These are phyloP conservation scores for Calameuta pallipes DNA, from an alignment of 2,888 invertebrate genomes.

Conservation along the genomic window DNA sequence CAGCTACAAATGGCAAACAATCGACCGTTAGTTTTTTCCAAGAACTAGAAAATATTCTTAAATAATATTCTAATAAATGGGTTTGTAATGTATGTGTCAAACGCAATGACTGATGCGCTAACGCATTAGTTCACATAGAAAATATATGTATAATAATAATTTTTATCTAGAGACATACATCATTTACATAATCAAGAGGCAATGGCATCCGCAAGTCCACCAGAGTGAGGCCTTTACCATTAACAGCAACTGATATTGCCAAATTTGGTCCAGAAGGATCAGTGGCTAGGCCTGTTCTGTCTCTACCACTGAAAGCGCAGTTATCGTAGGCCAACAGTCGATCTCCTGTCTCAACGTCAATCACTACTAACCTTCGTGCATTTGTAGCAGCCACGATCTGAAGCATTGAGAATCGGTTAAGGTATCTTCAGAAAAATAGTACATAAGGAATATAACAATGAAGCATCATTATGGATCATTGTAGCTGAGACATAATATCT, in stretches of 20 bases:
- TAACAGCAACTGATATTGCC: constrained; percentile 67
- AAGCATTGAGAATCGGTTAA: background rate
- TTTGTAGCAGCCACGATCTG: constrained; percentile 67
- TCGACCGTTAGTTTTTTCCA: background rate
- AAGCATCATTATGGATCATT: background rate
- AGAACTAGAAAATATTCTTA: background rate
- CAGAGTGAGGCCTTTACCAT: constrained; percentile 67
- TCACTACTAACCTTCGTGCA: constrained; percentile 64
- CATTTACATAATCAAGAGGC: constrained; percentile 67
- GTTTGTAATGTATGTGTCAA: background rate
- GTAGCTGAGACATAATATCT: background rate
- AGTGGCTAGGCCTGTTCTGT: constrained; percentile 65
- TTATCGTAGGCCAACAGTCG: constrained; percentile 67
- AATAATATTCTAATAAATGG: background rate
- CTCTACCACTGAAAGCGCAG: constrained; percentile 66
- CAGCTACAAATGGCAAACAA: constrained; percentile 50
- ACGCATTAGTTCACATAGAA: background rate
- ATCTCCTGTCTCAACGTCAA: constrained; percentile 67
- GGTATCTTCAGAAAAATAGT: background rate
- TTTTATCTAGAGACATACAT: constrained; percentile 54
- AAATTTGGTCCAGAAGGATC: constrained; percentile 66
- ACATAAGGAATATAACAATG: background rate
- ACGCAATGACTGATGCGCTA: background rate
- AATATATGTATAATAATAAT: background rate
- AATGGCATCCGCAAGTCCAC: constrained; percentile 68